Percentiles rank a stretch among this genome's conserved stretches.
phyloP scores from a whole-genome alignment of 2,113 vertebrate species.

The Nycticebus coucang region DNA sequence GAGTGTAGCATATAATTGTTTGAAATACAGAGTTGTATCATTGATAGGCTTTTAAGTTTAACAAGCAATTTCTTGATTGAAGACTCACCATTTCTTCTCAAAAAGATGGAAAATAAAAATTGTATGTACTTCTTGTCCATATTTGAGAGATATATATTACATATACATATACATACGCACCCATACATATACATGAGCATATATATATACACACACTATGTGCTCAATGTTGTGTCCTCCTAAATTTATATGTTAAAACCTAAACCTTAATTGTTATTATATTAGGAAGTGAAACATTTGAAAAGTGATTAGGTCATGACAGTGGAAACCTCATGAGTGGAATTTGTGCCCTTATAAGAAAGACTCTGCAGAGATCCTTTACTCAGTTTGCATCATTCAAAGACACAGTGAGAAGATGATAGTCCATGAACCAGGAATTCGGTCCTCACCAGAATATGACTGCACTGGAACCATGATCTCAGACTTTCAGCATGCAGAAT shows the following conservation, averaged over 20 bases:
- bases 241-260: background rate
- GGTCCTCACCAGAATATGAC: background rate
- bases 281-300: background rate
- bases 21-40: background rate
- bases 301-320: background rate
- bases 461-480: background rate
- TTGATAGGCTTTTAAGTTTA: background rate
- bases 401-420: background rate
- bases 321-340: background rate
- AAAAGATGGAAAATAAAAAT: background rate
- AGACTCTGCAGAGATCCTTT: background rate
- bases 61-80: background rate
- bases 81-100: background rate
- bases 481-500: background rate
- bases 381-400: no score
- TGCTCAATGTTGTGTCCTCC: background rate
- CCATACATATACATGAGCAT: no score
- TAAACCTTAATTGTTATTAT: background rate
- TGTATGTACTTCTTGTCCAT: background rate
- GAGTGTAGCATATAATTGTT: background rate
- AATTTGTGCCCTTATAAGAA: background rate
- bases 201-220: no score
- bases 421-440: background rate
- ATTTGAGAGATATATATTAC: no score
- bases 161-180: no score